Percentiles rank a stretch among this genome's conserved stretches.
Evolutionary conservation across 2,888 invertebrate genomes (phyloP).

Genomic region (Oithona nana): DNA sequence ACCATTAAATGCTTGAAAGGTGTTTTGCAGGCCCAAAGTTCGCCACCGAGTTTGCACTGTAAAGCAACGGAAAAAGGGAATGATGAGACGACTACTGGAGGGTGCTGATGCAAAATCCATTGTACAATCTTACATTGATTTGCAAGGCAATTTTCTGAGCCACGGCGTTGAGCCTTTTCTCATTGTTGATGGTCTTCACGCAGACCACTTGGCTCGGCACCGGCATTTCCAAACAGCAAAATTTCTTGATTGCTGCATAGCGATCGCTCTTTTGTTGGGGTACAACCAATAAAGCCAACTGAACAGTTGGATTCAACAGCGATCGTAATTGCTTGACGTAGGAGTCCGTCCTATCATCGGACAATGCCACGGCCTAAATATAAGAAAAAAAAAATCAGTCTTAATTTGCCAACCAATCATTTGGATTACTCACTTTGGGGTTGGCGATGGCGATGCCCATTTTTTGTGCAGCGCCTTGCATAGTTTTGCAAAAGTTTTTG

Average conservation of each 20-base stretch:
- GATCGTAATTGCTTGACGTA: slow-evolving; percentile 32
- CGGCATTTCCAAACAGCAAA: slow-evolving; percentile 61
- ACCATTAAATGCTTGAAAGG: slow-evolving; percentile 64
- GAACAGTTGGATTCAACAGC: slow-evolving; percentile 24
- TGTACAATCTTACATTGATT: no score
- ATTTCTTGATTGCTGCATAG: slow-evolving; percentile 65
- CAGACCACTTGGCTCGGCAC: slow-evolving; percentile 49
- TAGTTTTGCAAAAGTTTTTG: slow-evolving; percentile 21
- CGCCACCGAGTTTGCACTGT: slow-evolving; percentile 86
- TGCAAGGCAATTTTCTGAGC: slow-evolving; percentile 76
- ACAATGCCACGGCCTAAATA: neutral
- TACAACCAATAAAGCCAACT: slow-evolving; percentile 60
- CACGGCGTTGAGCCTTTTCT: slow-evolving; percentile 45
- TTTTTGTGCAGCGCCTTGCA: slow-evolving; percentile 33
- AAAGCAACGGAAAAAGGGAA: no score
- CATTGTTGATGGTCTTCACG: slow-evolving; percentile 23
- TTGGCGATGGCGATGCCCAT: slow-evolving; percentile 47
- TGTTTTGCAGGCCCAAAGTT: slow-evolving; percentile 64
- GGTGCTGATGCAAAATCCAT: no score
- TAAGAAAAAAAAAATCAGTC: no score
- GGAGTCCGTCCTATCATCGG: slow-evolving; percentile 40
- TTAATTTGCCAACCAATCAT: slow-evolving; percentile 35
- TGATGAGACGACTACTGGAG: no score
- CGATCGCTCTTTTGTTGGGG: slow-evolving; percentile 62
- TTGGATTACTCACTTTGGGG: slow-evolving; percentile 35